Conservation (phyloP, 2,113 vertebrate genomes). For the Triplophysa dalaica region DNA sequence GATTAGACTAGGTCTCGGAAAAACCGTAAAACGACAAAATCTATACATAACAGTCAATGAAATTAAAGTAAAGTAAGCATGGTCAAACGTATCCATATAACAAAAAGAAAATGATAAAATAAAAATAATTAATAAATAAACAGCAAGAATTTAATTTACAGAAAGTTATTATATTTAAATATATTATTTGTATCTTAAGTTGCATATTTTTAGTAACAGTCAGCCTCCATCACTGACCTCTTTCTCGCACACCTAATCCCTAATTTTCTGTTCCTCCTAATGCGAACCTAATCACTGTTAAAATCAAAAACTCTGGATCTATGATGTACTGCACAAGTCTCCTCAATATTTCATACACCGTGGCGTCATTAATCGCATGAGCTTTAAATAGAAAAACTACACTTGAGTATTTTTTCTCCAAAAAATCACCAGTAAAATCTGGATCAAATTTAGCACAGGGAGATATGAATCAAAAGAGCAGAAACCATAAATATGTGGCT, state of each 20-base stretch:
- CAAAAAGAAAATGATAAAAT: too few species aligned
- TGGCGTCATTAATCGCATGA: slow-evolving; percentile 28
- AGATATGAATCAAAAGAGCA: background rate
- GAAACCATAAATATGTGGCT: background rate
- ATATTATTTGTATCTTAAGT: too few species aligned
- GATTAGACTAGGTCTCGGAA: too few species aligned
- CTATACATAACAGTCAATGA: too few species aligned
- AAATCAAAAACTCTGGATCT: slow-evolving; percentile 32
- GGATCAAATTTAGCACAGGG: background rate
- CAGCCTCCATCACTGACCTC: slow-evolving; percentile 18
- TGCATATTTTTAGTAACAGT: too few species aligned
- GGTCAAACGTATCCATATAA: too few species aligned
- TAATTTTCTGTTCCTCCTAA: slow-evolving; percentile 30
- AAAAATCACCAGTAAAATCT: background rate
- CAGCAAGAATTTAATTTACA: too few species aligned
- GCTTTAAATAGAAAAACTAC: slow-evolving; percentile 17
- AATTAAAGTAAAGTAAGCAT: too few species aligned
- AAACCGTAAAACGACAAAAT: too few species aligned
- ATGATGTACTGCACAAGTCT: background rate
- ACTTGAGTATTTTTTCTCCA: slow-evolving; percentile 5
- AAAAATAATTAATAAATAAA: too few species aligned
- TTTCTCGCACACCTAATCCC: slow-evolving; percentile 28
- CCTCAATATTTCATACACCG: slow-evolving; percentile 33
- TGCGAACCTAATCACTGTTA: slow-evolving; percentile 35
- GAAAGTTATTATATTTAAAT: background rate